Percentiles rank a stretch among this genome's conserved stretches.
phyloP scores from a whole-genome alignment of 2,113 vertebrate genomes.

The Uropsilus gracilis region DNA sequence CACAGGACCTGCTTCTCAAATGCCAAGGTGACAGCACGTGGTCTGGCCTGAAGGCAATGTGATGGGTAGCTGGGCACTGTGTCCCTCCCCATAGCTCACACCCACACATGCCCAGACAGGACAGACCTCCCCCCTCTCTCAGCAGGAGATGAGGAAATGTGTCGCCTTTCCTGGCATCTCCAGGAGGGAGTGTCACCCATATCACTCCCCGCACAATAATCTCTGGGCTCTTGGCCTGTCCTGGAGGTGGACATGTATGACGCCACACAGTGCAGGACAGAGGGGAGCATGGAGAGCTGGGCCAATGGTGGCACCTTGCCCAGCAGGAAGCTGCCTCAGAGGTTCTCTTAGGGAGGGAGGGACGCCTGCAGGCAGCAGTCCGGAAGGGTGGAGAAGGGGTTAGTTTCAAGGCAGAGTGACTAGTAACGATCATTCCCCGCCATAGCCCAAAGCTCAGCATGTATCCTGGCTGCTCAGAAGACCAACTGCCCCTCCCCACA shows the following conservation, averaged over 20 bases:
- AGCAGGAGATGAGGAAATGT: not conserved
- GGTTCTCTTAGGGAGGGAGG: not conserved
- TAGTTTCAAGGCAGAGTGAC: not conserved
- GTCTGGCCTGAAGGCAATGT: not conserved
- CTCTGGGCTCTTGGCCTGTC: not conserved
- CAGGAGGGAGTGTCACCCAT: not conserved
- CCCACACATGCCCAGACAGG: not conserved
- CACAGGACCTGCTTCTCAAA: not conserved
- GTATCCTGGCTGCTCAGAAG: not conserved
- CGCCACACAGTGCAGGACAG: not conserved
- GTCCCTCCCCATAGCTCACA: not conserved
- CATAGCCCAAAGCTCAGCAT: too few relatives aligned
- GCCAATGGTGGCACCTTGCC: not conserved
- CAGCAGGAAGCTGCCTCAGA: not conserved
- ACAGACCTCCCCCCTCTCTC: not conserved
- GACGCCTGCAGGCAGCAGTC: not conserved
- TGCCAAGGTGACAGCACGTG: not conserved
- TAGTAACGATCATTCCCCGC: not conserved
- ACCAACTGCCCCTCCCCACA: not conserved
- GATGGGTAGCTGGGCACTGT: not conserved
- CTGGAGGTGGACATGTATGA: not conserved
- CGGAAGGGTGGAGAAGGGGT: not conserved
- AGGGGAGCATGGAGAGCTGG: not conserved
- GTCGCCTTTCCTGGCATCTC: not conserved
- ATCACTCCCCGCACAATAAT: not conserved